Conservation (phyloP, 2,888 invertebrate genomes). For the Melipona bicolor region DNA sequence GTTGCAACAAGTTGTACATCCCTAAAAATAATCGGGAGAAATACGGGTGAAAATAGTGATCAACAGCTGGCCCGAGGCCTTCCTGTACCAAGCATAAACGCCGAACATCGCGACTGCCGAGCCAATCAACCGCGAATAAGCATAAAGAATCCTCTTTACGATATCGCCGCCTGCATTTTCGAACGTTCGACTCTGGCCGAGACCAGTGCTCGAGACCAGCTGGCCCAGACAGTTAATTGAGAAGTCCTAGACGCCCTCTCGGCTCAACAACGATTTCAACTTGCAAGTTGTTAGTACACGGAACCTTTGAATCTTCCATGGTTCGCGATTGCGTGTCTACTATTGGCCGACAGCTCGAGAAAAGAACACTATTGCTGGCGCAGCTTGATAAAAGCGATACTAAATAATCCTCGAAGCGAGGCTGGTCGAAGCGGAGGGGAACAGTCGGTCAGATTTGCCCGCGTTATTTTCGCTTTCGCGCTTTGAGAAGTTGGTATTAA, state of each 20-base stretch:
- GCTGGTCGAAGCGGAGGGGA: constrained; percentile 5
- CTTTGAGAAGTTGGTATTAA: constrained; percentile 38
- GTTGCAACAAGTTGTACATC: constrained; percentile 50
- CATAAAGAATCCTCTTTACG: constrained; percentile 72
- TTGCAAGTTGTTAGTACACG: constrained; percentile 31
- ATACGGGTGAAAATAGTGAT: constrained; percentile 42
- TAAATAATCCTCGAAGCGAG: constrained; percentile 55
- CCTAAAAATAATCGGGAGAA: constrained; percentile 57
- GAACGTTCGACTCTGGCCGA: constrained; percentile 33
- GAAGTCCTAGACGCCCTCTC: constrained; percentile 56
- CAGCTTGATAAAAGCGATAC: constrained; percentile 52
- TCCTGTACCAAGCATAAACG: constrained; percentile 64
- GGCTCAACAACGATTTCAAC: constrained; percentile 50
- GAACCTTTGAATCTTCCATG: constrained; percentile 18
- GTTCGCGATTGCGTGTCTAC: constrained; percentile 4
- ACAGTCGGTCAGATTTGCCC: background rate
- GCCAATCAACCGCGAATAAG: constrained; percentile 58
- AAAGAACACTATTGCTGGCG: constrained; percentile 48
- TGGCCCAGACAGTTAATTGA: constrained; percentile 62
- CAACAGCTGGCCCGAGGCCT: constrained; percentile 46
- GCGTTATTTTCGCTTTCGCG: constrained; percentile 25
- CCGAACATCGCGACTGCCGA: constrained; percentile 52
- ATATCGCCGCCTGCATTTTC: constrained; percentile 59
- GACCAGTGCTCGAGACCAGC: constrained; percentile 21
- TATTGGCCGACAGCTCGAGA: constrained; percentile 21